phyloP scores from a whole-genome alignment of 2,797 vertebrate species.

The Urophycis tenuis region DNA sequence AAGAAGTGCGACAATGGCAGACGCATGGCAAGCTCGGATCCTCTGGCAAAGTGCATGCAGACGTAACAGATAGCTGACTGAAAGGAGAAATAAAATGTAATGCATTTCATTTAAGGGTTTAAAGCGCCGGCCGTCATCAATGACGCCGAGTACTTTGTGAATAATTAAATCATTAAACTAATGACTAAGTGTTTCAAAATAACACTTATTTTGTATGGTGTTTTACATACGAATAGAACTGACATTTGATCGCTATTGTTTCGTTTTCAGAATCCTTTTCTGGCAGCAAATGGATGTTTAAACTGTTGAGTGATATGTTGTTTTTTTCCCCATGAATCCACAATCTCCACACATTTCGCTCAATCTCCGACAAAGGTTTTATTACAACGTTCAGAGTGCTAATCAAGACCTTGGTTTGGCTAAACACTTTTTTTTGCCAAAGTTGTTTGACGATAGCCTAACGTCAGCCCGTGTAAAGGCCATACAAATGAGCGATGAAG shows the following conservation, averaged over 20 bases:
- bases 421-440: not conserved
- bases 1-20: constrained; percentile 44
- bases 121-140: constrained; percentile 51
- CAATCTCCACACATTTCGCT: not conserved
- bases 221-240: constrained; percentile 49
- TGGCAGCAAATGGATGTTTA: not conserved
- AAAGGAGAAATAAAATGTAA: constrained; percentile 39
- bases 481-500: constrained; percentile 36
- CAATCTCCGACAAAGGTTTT: not conserved
- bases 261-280: not conserved
- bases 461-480: not conserved
- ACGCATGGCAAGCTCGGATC: constrained; percentile 43
- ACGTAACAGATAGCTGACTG: constrained; percentile 40
- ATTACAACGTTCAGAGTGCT: not conserved
- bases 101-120: constrained; percentile 61
- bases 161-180: constrained; percentile 66
- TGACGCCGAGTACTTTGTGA: constrained; percentile 54
- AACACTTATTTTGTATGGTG: constrained; percentile 44
- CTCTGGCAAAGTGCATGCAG: constrained; percentile 17
- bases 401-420: not conserved
- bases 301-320: not conserved
- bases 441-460: not conserved
- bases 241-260: not conserved
- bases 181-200: constrained; percentile 65
- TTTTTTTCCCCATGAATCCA: not conserved